These are phyloP conservation scores for Pelobates cultripes DNA, from an alignment of 2,797 vertebrate genomes.

Conservation along the genomic window DNA sequence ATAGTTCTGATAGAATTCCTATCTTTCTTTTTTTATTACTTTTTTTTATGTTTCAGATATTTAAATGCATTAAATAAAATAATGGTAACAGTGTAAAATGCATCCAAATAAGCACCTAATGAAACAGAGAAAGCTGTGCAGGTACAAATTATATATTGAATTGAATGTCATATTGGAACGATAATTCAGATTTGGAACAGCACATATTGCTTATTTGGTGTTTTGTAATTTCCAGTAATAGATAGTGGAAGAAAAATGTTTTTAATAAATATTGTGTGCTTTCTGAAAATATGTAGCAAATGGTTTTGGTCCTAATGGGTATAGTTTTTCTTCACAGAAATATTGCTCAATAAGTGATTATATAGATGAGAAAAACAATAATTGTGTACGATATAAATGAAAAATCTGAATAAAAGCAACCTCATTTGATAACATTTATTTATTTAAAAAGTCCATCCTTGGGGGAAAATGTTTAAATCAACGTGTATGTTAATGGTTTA, in stretches of 20 bases:
- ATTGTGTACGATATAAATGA: slow-evolving; percentile 9
- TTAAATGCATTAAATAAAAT: background rate
- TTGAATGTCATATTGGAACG: slow-evolving; percentile 13
- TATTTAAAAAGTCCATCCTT: no score
- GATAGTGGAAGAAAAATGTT: slow-evolving; percentile 35
- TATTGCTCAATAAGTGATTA: slow-evolving; percentile 42
- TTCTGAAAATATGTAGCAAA: slow-evolving; percentile 3
- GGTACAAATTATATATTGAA: slow-evolving; percentile 24
- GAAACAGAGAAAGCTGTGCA: background rate
- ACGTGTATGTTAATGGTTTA: no score
- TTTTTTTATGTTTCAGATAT: background rate
- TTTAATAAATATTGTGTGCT: slow-evolving; percentile 38
- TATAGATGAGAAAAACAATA: slow-evolving; percentile 26
- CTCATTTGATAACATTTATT: slow-evolving; percentile 16
- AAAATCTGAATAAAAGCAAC: background rate
- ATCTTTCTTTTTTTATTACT: background rate
- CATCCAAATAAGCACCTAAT: background rate
- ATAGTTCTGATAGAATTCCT: background rate
- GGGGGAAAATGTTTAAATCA: no score
- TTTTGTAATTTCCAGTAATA: slow-evolving; percentile 19
- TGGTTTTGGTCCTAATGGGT: slow-evolving; percentile 32
- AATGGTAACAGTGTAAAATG: background rate
- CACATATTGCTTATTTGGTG: slow-evolving; percentile 3
- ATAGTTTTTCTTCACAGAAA: background rate
- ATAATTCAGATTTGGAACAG: slow-evolving; percentile 4